These are phyloP conservation scores for Petrocephalus sullivani DNA, from an alignment of 2,797 vertebrate genomes.

Conservation along the genomic window DNA sequence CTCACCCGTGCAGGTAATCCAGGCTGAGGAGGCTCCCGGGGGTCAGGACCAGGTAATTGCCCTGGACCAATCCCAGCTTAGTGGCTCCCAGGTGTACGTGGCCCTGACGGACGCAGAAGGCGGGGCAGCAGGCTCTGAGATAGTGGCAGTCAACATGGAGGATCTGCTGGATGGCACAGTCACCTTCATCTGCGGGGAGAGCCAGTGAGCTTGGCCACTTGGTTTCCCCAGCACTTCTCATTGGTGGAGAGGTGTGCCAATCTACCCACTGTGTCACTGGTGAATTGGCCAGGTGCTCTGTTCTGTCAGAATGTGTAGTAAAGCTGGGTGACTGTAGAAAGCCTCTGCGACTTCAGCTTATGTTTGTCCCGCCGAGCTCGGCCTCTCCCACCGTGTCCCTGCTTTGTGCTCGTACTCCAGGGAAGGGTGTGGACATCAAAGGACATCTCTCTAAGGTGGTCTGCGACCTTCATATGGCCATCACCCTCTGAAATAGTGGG, in stretches of 20 bases:
- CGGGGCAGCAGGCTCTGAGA: slow-evolving; percentile 49
- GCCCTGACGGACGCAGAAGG: slow-evolving; percentile 56
- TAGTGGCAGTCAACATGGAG: slow-evolving; percentile 74
- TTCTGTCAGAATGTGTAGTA: neutral
- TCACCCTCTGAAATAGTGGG: no score
- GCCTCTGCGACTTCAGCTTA: neutral
- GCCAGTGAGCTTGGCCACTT: slow-evolving; percentile 31
- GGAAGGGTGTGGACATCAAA: neutral
- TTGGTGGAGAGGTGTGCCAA: neutral
- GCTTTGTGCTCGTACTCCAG: neutral
- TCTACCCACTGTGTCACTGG: neutral
- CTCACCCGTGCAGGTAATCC: slow-evolving; percentile 56
- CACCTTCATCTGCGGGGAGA: slow-evolving; percentile 73
- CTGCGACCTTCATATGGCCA: neutral
- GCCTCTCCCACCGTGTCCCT: neutral
- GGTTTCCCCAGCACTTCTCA: neutral
- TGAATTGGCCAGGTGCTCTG: neutral
- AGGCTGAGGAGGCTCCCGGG: slow-evolving; percentile 37
- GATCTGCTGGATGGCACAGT: slow-evolving; percentile 73
- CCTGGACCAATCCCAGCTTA: slow-evolving; percentile 57
- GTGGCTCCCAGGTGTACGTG: slow-evolving; percentile 67
- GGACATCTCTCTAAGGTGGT: neutral
- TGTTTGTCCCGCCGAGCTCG: neutral
- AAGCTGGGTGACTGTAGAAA: neutral
- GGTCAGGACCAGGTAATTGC: slow-evolving; percentile 52